phyloP scores from a whole-genome alignment of 2,888 invertebrate genomes.

The Neoaliturus tenellus region DNA sequence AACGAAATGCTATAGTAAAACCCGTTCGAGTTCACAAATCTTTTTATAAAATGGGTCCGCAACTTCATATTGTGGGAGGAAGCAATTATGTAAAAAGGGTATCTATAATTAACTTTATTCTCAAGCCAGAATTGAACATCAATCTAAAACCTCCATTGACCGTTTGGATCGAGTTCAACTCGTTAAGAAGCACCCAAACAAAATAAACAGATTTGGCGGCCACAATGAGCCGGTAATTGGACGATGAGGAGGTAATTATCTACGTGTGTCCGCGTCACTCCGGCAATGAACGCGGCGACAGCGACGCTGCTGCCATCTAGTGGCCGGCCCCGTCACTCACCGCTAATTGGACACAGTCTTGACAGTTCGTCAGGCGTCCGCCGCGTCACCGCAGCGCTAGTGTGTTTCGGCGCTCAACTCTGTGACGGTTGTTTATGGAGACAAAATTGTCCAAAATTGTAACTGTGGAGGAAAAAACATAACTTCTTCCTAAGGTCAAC shows the following conservation, averaged over 20 bases:
- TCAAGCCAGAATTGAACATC: background rate
- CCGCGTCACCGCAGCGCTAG: background rate
- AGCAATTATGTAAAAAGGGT: too few species aligned
- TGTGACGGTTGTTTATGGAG: too few species aligned
- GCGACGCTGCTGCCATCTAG: background rate
- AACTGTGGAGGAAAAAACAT: too few species aligned
- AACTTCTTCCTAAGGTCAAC: too few species aligned
- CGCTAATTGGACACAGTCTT: background rate
- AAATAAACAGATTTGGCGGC: background rate
- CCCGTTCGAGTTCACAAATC: too few species aligned
- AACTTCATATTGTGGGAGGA: too few species aligned
- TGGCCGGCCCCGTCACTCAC: background rate
- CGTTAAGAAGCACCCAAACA: background rate
- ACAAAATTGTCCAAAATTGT: too few species aligned
- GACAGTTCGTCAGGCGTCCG: background rate
- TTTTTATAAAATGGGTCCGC: too few species aligned
- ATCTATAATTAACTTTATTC: too few species aligned
- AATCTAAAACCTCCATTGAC: background rate
- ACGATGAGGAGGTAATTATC: constrained; percentile 12
- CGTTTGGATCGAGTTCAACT: background rate
- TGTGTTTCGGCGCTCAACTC: too few species aligned
- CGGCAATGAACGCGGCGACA: background rate
- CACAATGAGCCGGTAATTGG: constrained; percentile 26
- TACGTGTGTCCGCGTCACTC: background rate
- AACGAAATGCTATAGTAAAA: too few species aligned